Percentiles rank a stretch among this genome's conserved stretches.
Conservation (phyloP, 2,797 vertebrate species). For the Danio choprae region DNA sequence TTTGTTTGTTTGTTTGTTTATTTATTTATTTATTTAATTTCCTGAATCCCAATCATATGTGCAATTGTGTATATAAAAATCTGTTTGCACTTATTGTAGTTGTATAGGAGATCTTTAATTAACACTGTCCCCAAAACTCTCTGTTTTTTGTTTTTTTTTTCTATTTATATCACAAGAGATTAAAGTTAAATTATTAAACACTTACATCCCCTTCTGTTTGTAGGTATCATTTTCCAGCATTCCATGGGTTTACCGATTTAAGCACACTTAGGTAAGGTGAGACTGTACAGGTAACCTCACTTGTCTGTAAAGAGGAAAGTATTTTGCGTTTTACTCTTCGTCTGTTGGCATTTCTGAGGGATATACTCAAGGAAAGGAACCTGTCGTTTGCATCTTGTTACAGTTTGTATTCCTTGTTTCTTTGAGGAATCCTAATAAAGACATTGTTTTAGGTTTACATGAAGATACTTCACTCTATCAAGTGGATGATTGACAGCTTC, state of each 20-base stretch:
- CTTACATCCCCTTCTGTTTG: conserved; percentile 29
- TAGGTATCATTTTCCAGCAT: conserved; percentile 61
- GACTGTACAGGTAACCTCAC: conserved; percentile 81
- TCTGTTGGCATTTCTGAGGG: conserved; percentile 48
- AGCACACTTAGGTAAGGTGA: conserved; percentile 81
- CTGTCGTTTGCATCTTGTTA: conserved; percentile 62
- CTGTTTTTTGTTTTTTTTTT: conserved; percentile 24
- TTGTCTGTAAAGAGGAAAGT: conserved; percentile 74
- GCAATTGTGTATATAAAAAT: conserved; percentile 62
- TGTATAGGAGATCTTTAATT: conserved; percentile 45
- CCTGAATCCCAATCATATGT: conserved; percentile 58
- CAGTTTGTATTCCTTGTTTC: conserved; percentile 64
- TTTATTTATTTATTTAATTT: conserved; percentile 64
- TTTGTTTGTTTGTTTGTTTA: conserved; percentile 69
- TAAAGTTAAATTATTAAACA: conserved; percentile 45
- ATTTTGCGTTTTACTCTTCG: conserved; percentile 46
- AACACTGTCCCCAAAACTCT: conserved; percentile 38
- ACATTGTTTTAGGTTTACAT: conserved; percentile 64
- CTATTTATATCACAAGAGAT: conserved; percentile 45
- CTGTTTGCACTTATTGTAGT: conserved; percentile 58
- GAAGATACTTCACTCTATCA: conserved; percentile 56
- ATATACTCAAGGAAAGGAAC: conserved; percentile 46
- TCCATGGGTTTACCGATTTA: conserved; percentile 83
- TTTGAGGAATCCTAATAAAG: conserved; percentile 63
- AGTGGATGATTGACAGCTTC: neutral